phyloP scores from a whole-genome alignment of 2,113 vertebrate species.

The Thunnus maccoyii region DNA sequence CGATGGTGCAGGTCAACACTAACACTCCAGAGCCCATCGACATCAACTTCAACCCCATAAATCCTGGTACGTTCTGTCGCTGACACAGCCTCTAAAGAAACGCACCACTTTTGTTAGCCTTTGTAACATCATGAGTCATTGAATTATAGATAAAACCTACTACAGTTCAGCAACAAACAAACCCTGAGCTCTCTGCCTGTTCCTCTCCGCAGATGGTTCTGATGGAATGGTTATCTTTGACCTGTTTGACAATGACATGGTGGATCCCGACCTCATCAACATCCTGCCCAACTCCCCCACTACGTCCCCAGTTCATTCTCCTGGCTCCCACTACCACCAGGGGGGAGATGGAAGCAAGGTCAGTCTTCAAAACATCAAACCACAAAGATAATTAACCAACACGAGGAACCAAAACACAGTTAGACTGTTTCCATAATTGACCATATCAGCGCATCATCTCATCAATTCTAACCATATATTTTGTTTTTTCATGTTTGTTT shows the following conservation, averaged over 20 bases:
- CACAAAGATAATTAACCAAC: background rate
- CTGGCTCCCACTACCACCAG: constrained; percentile 95
- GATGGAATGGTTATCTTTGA: constrained; percentile 96
- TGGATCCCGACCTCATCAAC: constrained; percentile 96
- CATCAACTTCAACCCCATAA: constrained; percentile 95
- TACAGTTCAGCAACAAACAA: background rate
- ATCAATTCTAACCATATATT: no score
- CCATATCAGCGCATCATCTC: no score
- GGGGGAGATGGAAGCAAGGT: constrained; percentile 97
- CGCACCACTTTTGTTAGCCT: no score
- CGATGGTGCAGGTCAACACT: constrained; percentile 95
- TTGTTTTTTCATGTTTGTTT: no score
- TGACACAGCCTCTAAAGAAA: background rate
- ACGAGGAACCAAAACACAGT: no score
- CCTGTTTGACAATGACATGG: constrained; percentile 93
- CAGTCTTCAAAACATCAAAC: constrained; percentile 23
- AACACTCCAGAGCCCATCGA: constrained; percentile 94
- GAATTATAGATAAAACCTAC: background rate
- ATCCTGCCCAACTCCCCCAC: constrained; percentile 96
- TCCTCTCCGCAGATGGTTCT: constrained; percentile 87
- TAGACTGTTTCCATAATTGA: no score
- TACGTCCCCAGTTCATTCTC: constrained; percentile 94
- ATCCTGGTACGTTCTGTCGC: constrained; percentile 85
- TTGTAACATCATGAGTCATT: no score
- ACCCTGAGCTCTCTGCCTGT: background rate